A percentile compares a stretch with the other conserved stretches of the same genome.
Conservation (phyloP, 2,888 invertebrate species). For the Tetheella fluctuosa region DNA sequence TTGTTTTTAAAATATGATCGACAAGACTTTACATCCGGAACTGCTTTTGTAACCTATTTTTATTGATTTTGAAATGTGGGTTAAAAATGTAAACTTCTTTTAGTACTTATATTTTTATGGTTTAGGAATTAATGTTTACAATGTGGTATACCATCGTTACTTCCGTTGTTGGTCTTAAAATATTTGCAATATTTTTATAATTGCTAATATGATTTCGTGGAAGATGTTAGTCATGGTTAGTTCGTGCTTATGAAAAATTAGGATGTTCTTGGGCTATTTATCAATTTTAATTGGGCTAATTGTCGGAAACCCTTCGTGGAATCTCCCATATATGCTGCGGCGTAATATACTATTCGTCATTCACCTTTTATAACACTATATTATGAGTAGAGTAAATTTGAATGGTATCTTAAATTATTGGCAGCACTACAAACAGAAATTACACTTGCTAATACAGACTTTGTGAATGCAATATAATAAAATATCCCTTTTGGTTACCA, state of each 20-base stretch:
- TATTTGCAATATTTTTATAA: conserved; percentile 27
- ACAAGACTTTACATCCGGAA: conserved; percentile 72
- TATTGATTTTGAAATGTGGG: conserved; percentile 50
- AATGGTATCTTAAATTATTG: background rate
- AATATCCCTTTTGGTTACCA: no score
- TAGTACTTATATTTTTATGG: conserved; percentile 21
- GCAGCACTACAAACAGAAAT: no score
- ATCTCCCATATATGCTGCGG: conserved; percentile 44
- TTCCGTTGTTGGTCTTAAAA: conserved; percentile 32
- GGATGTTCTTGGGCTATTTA: conserved; percentile 50
- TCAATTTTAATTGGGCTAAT: conserved; percentile 70
- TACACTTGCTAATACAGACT: no score
- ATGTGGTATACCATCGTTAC: background rate
- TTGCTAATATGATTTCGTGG: conserved; percentile 32
- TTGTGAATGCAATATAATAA: no score
- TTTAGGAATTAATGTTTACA: background rate
- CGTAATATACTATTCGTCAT: conserved; percentile 39
- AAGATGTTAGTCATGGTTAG: conserved; percentile 40
- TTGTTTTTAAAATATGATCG: conserved; percentile 73
- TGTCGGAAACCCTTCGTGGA: conserved; percentile 68
- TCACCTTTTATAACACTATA: conserved; percentile 28
- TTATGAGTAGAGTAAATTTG: background rate
- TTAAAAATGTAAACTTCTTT: conserved; percentile 50
- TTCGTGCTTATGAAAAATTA: conserved; percentile 44
- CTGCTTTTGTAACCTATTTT: conserved; percentile 54